phyloP scores from a whole-genome alignment of 2,113 vertebrate genomes.

The Acinonyx jubatus region DNA sequence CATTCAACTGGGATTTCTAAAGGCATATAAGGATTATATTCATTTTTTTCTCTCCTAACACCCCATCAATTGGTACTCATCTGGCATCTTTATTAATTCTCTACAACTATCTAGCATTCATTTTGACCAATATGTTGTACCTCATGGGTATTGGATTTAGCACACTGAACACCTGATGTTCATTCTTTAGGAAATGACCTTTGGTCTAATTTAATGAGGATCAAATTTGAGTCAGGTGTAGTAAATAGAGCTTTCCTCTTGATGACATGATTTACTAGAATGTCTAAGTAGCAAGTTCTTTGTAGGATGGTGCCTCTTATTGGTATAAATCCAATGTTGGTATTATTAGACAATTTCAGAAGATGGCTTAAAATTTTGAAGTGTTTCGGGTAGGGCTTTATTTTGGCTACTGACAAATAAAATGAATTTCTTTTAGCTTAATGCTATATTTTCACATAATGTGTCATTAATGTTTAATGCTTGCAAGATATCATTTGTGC shows the following conservation, averaged over 20 bases:
- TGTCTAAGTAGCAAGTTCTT: background rate
- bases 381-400: constrained; percentile 13
- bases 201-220: background rate
- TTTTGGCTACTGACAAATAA: constrained; percentile 1
- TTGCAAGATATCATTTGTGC: background rate
- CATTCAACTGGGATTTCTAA: background rate
- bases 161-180: background rate
- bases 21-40: background rate
- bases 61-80: background rate
- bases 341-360: constrained; percentile 8
- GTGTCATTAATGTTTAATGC: background rate
- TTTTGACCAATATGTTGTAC: background rate
- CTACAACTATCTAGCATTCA: background rate
- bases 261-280: background rate
- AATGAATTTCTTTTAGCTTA: constrained; percentile 7
- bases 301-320: background rate
- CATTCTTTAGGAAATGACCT: background rate
- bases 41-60: background rate
- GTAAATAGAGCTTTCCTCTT: background rate
- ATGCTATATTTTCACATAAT: background rate
- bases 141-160: background rate
- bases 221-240: constrained; percentile 1
- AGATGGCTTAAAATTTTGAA: constrained; percentile 39
- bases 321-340: background rate
- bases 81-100: background rate